Evolutionary conservation across 2,888 invertebrate species (phyloP), one percentile per base, ranked within the genome.

Genomic region (Notodonta ziczac): DNA sequence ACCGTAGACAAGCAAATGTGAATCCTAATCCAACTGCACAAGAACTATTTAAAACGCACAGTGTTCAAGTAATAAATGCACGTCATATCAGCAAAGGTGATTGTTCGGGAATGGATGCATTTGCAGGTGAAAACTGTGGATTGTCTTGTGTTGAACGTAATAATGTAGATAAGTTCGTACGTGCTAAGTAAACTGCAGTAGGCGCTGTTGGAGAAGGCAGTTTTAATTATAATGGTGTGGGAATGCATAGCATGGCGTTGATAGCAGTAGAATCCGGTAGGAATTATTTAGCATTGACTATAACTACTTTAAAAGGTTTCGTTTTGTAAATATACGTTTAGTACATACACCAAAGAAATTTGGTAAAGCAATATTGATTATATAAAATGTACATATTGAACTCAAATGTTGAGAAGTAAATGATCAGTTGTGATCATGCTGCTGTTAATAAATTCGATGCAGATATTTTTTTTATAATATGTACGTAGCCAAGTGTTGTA

Each of bases 101-200:
- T 87, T 80, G 88, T 81, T 84, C 80, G 73, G 77, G 85, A 91
- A 86, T 91, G 90, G 79, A 76, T 82, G 83, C 80, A 86, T 81
- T 82, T 76, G 67, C 63, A 67, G 72, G 72, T 77, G 74, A 74
- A 78, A 69, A 66, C 65, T 63, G 66, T 75, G 73, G 73, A 74
- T 78, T 70, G 70, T 67, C 62, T 68, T 75, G 68, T 72, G 62
- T 68, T 67, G 74, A 67, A 69, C 70, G 73, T 77, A 66, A 73
- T 72, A 70, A 72, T 62, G 72, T 69, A 74, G 74, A 70, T 72
- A 74, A 71, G 61, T 64, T 69, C 58, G 60, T 60, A 56, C 35
- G 74, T 69, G 76, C 62, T 65, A 69, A 71, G 58, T 66, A 69
- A 74, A 64, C 57, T 61, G 66, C 60, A 55, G 24, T 56, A 24